Evolutionary conservation across 2,888 invertebrate genomes (phyloP), one percentile per base, ranked within the genome.

Genomic region (Chelonus formosanus): DNA sequence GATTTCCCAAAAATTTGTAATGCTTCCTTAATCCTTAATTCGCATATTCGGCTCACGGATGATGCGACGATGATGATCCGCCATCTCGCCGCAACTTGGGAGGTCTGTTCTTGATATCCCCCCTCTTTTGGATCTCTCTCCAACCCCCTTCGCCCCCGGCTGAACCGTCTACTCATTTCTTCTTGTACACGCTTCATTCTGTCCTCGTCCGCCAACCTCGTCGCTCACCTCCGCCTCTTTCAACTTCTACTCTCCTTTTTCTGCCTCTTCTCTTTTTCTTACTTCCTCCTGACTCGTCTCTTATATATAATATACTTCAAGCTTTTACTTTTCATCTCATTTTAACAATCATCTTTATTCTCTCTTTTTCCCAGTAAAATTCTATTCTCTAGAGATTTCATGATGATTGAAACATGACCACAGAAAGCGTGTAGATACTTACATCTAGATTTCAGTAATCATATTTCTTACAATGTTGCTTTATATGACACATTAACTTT

Each of bases 1-100:
- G 70, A 73, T 71, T 75, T 75, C 67, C 73, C 67, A 65, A 77
- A 77, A 76, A 75, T 72, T 75, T 73, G 73, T 70, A 73, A 69
- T 69, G 61, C 71, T 60, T 56, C 43, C 50, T 63, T 56, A 54
- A 61, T 68, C 58, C 44, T 65, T 32, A 56, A 59, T 66, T 68
- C 69, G 70, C 68, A 74, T 78, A 82, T 82, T 82, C 81, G 80
- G 78, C 78, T 78, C 81, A 80, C 81, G 82, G 78, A 78, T 82
- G 82, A 82, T 79, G 80, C 80, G 80, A 80, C 78, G 83, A 83
- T 80, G 83, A 83, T 81, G 81, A 83, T 83, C 82, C 81, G 83
- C 83, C 84, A 84, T 84, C 82, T 80, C 83, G 75, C 73, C 82
- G 81, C 84, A 79, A 82, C 84, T 84, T 84, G 84, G 84, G 84